Evolutionary conservation across 2,797 vertebrate genomes (phyloP).

Genomic region (Triplophysa yarkandensis): DNA sequence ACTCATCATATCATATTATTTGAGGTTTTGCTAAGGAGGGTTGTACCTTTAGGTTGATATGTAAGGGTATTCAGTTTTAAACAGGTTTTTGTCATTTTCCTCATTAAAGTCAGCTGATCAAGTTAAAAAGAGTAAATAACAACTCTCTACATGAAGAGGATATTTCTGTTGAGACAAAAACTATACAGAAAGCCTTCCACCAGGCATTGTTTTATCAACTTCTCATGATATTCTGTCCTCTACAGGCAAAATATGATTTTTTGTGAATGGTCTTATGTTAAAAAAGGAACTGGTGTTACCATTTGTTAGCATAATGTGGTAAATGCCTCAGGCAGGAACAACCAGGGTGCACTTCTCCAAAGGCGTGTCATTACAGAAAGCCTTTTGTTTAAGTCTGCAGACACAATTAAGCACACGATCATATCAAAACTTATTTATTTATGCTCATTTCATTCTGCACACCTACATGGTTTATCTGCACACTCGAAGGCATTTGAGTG

Average conservation of each 20-base stretch:
- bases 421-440: slow-evolving; percentile 32
- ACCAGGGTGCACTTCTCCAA: slow-evolving; percentile 19
- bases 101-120: too few species aligned
- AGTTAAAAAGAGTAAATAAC: neutral
- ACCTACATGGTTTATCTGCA: slow-evolving; percentile 11
- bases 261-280: slow-evolving; percentile 23
- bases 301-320: slow-evolving; percentile 22
- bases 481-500: slow-evolving; percentile 7
- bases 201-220: neutral
- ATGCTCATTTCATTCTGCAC: slow-evolving; percentile 18
- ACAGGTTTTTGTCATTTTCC: too few species aligned
- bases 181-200: neutral
- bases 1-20: neutral
- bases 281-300: slow-evolving; percentile 22
- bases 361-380: slow-evolving; percentile 25
- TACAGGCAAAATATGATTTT: slow-evolving; percentile 20
- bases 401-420: slow-evolving; percentile 19
- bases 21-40: neutral
- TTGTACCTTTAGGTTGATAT: too few species aligned
- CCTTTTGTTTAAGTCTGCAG: slow-evolving; percentile 6
- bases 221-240: neutral
- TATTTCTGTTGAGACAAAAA: neutral
- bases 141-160: neutral
- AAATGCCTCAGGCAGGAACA: slow-evolving; percentile 16
- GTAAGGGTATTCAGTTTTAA: too few species aligned